Conservation (phyloP, 2,888 invertebrate species). For the Drosophila longiperda region DNA sequence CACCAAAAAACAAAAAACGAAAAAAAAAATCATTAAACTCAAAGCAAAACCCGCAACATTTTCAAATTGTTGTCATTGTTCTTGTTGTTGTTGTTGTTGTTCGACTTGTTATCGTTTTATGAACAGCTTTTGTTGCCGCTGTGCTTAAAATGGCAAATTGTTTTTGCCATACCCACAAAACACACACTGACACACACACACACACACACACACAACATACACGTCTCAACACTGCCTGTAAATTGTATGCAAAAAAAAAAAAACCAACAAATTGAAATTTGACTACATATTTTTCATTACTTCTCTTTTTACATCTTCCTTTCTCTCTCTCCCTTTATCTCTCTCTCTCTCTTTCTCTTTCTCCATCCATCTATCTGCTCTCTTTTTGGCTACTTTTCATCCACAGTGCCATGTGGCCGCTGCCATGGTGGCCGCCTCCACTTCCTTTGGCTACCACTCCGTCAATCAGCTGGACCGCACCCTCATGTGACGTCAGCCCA, state of each 20-base stretch:
- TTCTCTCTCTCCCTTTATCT: slow-evolving; percentile 7
- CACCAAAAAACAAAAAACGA: slow-evolving; percentile 8
- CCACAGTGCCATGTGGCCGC: slow-evolving; percentile 85
- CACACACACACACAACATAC: slow-evolving; percentile 25
- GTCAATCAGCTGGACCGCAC: slow-evolving; percentile 85
- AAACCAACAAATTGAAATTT: slow-evolving; percentile 37
- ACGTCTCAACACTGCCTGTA: slow-evolving; percentile 67
- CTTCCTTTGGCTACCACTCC: slow-evolving; percentile 84
- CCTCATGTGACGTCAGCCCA: slow-evolving; percentile 85
- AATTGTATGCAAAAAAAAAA: slow-evolving; percentile 59
- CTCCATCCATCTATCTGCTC: not conserved
- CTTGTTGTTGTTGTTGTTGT: slow-evolving; percentile 47
- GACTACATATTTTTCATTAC: slow-evolving; percentile 44
- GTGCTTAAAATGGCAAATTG: slow-evolving; percentile 59
- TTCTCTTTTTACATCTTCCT: slow-evolving; percentile 11
- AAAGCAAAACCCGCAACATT: slow-evolving; percentile 64
- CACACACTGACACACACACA: slow-evolving; percentile 23
- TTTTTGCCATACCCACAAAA: slow-evolving; percentile 42
- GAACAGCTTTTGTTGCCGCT: slow-evolving; percentile 60
- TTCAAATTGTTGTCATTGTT: slow-evolving; percentile 52
- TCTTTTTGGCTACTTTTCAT: not conserved
- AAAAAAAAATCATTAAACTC: slow-evolving; percentile 39
- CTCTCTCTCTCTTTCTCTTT: not conserved
- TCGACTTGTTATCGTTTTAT: slow-evolving; percentile 39
- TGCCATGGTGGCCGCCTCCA: slow-evolving; percentile 85